Evolutionary conservation across 2,113 vertebrate genomes (phyloP), one percentile per base, ranked within the genome.

Genomic region (Corythoichthys intestinalis): DNA sequence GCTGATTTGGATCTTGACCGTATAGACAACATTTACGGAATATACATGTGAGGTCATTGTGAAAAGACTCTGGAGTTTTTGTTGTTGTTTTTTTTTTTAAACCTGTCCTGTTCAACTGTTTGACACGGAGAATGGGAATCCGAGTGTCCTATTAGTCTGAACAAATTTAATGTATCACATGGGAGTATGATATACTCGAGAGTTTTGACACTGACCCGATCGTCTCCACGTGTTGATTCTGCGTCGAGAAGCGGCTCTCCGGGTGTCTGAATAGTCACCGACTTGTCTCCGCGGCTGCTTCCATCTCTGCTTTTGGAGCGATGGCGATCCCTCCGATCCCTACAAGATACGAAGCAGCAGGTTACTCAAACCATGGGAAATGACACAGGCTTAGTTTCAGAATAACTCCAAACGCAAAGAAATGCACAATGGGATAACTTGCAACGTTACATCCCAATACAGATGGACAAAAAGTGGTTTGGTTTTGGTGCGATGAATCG

Each of bases 201-300:
- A 12, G 4, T 9, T 2, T 28, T 0, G 0, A 39, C 50, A 72
- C 89, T 74, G 75, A 98, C 96, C 91, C 95, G 73, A 20, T 98
- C 96, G 0, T 98, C 96, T 65, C 96, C 96, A 0, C 96, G 90
- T 0, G 96, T 97, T 0, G 95, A 96, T 82, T 97, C 96, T 0
- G 95, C 96, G 71, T 98, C 96, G 74, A 98, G 83, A 78, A 98
- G 85, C 0, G 96, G 95, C 66, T 98, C 96, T 6, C 96, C 96
- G 0, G 96, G 96, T 0, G 95, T 96, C 87, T 98, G 96, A 85
- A 98, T 98, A 0, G 96, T 98, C 69, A 98, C 96, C 0, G 96
- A 98, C 68, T 98, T 98, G 86, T 98, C 96, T 46, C 92, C 96
- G 0, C 95, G 93, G 64, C 94, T 93, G 80, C 93, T 94, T 78